Base-by-base conservation (phyloP, 2,888 invertebrate species). In the Nasonovia ribisnigri region DNA sequence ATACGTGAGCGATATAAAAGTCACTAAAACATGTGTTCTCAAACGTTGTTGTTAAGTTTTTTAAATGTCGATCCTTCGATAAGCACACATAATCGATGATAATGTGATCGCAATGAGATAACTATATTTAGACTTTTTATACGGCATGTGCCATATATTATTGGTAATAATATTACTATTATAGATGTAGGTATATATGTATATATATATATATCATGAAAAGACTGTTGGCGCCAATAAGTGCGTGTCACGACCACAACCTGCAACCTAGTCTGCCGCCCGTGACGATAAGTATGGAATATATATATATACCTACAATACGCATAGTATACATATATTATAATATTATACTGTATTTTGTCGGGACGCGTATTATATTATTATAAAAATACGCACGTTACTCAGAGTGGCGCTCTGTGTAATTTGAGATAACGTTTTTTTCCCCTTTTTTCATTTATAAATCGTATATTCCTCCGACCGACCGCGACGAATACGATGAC, bases 321-420 rank as follows among this genome's bases (percentile, higher is more conserved):
- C 77, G 36, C 77, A 36, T 77, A 77, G 36, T 77, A 77, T 36
- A 36, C 8, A 36, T 36, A 36, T 46, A 86, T 86, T 29, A 46
- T 86, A 86, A 29, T 86, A n/a, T 29, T 0, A n/a, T n/a, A 67
- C 20, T n/a, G 26, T 51, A 60, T 77, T 77, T 77, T 77, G 36
- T 90, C 20, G 42, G 36, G 36, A 51, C 16, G 91, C 46, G 42
- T 36, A 36, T 77, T 77, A 8, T 36, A 36, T 20, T 77, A 8
- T 84, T 77, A 36, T 84, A 91, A 91, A 91, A 91, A 91, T 91
- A 91, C 54, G 29, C 54, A 5, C 51, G 43, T 84, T 91, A 91
- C 90, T 90, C 90, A 90, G 36, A 16, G 24, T 29, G 86, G 46
- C n/a, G 48, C 36, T 29, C 48, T 26, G 20, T 36, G 84, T 54